These are phyloP conservation scores for Xanthia icteritia DNA, from an alignment of 2,888 invertebrate genomes.

Conservation along the genomic window DNA sequence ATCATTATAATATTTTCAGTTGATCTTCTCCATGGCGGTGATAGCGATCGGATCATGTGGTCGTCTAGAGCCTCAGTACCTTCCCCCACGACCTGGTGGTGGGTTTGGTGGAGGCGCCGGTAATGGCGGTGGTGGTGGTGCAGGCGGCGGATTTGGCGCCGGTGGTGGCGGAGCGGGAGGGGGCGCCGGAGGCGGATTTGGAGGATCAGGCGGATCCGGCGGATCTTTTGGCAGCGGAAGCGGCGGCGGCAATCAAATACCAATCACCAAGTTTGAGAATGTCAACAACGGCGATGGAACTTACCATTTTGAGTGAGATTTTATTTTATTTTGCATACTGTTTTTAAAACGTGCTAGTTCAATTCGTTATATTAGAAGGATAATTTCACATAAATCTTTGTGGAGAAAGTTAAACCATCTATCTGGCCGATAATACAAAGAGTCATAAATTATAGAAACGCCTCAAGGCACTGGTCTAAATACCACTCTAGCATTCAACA, in stretches of 20 bases:
- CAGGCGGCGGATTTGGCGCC: constrained; percentile 67
- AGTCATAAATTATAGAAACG: constrained; percentile 21
- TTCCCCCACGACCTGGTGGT: constrained; percentile 71
- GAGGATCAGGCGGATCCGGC: constrained; percentile 62
- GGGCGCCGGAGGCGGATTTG: constrained; percentile 74
- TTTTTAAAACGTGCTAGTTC: background rate
- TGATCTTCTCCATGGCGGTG: constrained; percentile 75
- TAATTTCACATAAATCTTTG: background rate
- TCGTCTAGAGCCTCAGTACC: constrained; percentile 73
- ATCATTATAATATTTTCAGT: constrained; percentile 62
- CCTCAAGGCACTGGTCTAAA: background rate
- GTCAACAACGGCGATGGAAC: constrained; percentile 92
- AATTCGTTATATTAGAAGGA: background rate
- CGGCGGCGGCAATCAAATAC: constrained; percentile 84
- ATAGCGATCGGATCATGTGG: constrained; percentile 82
- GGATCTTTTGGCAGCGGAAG: constrained; percentile 65
- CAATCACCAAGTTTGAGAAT: constrained; percentile 91
- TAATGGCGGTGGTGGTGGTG: constrained; percentile 62
- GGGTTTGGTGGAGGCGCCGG: constrained; percentile 68
- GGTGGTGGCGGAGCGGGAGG: constrained; percentile 68
- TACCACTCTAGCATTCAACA: background rate
- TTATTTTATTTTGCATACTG: background rate
- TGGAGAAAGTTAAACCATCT: constrained; percentile 11
- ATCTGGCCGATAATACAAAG: constrained; percentile 14
- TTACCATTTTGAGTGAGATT: constrained; percentile 91